Conservation (phyloP, 2,113 vertebrate genomes). For the Nothoprocta perdicaria region DNA sequence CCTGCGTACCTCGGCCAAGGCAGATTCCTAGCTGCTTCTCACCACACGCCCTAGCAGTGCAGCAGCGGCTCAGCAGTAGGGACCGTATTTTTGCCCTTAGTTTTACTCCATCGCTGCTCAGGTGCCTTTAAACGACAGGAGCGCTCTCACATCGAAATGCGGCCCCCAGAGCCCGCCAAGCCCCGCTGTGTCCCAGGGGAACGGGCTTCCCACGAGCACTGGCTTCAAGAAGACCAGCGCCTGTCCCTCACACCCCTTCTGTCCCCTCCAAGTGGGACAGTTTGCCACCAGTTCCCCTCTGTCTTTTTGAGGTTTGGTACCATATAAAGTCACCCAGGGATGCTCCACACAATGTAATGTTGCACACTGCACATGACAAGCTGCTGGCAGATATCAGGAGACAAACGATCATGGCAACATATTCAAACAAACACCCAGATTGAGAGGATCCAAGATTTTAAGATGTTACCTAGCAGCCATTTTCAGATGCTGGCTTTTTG, state of each 20-base stretch:
- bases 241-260: background rate
- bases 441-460: background rate
- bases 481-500: background rate
- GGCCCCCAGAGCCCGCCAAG: fast-evolving
- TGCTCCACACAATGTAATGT: background rate
- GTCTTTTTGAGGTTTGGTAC: background rate
- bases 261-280: background rate
- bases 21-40: background rate
- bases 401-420: background rate
- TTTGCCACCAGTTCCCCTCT: background rate
- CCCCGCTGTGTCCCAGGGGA: background rate
- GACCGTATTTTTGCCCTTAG: background rate
- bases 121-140: background rate
- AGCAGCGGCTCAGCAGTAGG: background rate
- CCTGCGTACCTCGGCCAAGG: background rate
- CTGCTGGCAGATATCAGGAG: background rate
- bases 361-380: background rate
- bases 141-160: fast-evolving
- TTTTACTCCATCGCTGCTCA: background rate
- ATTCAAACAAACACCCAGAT: background rate
- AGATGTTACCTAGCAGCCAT: background rate
- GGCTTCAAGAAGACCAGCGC: background rate
- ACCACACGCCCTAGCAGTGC: background rate
- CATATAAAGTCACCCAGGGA: fast-evolving
- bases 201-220: background rate